Conservation (phyloP, 1,140 invertebrate species). For the Drosophila funebris region DNA sequence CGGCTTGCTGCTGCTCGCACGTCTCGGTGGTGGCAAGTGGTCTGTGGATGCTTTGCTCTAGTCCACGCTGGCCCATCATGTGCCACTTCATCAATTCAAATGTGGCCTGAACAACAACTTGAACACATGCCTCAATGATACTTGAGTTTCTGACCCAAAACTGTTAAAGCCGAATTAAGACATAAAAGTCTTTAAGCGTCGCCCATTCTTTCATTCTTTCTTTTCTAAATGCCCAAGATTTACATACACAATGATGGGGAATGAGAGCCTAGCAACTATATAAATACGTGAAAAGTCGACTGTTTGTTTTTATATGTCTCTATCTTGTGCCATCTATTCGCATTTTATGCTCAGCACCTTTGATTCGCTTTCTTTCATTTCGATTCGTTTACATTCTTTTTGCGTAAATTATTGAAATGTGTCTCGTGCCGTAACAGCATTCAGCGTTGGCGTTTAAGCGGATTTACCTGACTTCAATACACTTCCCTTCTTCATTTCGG, state of each 20-base stretch:
- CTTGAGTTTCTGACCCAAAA: background rate
- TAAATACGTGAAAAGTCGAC: constrained; percentile 27
- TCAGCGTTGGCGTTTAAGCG: constrained; percentile 56
- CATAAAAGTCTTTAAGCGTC: constrained; percentile 43
- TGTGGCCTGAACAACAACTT: background rate
- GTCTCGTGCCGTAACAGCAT: constrained; percentile 52
- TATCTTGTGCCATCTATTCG: constrained; percentile 29
- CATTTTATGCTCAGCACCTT: constrained; percentile 15
- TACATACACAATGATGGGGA: constrained; percentile 45
- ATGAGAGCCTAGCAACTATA: background rate
- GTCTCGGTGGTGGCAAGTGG: constrained; percentile 53
- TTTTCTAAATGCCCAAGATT: constrained; percentile 26
- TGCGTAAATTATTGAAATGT: constrained; percentile 75
- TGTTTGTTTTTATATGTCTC: constrained; percentile 59
- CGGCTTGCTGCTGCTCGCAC: constrained; percentile 37
- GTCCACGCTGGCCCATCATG: background rate
- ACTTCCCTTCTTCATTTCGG: background rate
- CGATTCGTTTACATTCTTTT: constrained; percentile 22
- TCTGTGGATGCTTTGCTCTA: constrained; percentile 33
- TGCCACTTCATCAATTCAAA: background rate
- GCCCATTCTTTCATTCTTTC: constrained; percentile 3
- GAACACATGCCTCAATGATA: background rate
- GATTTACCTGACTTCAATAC: constrained; percentile 42
- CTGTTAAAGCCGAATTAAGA: constrained; percentile 30
- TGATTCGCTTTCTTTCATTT: constrained; percentile 1